phyloP scores from a whole-genome alignment of 2,888 invertebrate species.

The Cheiracanthium punctorium region DNA sequence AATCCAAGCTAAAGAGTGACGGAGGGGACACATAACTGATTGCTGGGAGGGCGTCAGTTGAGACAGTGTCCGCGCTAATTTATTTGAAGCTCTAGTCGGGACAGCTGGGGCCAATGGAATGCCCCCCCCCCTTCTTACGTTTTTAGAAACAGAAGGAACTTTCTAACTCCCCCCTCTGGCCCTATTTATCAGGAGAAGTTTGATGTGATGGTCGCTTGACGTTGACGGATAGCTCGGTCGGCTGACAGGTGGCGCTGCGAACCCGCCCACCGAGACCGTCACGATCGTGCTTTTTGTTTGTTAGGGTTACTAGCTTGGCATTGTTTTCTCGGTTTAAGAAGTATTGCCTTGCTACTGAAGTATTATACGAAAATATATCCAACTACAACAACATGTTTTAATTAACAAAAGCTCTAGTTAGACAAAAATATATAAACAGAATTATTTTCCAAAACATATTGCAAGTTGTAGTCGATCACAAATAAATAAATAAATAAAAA shows the following conservation, averaged over 20 bases:
- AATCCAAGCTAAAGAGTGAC: constrained; percentile 48
- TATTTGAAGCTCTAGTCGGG: constrained; percentile 43
- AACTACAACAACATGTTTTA: too few relatives aligned
- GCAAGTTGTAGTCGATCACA: too few relatives aligned
- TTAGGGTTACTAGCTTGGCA: neutral
- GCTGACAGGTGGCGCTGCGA: constrained; percentile 47
- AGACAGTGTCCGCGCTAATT: constrained; percentile 66
- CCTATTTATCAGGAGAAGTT: constrained; percentile 55
- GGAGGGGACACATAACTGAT: constrained; percentile 44
- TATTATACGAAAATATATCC: too few relatives aligned
- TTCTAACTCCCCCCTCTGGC: neutral
- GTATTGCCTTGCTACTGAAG: too few relatives aligned
- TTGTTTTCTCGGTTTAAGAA: neutral
- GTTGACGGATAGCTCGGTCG: constrained; percentile 53
- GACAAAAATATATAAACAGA: too few relatives aligned
- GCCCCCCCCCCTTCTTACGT: constrained; percentile 5
- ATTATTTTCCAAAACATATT: too few relatives aligned
- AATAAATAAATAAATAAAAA: too few relatives aligned
- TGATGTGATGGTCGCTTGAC: constrained; percentile 63
- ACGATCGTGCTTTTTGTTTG: neutral
- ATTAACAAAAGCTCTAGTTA: too few relatives aligned
- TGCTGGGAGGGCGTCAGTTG: constrained; percentile 39
- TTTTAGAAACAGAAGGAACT: constrained; percentile 30
- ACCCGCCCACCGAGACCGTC: constrained; percentile 43
- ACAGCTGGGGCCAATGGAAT: constrained; percentile 57